Evolutionary conservation across 53 echinoderm and acorn worm genomes (phyloP).

Genomic region (Luidia sarsii): DNA sequence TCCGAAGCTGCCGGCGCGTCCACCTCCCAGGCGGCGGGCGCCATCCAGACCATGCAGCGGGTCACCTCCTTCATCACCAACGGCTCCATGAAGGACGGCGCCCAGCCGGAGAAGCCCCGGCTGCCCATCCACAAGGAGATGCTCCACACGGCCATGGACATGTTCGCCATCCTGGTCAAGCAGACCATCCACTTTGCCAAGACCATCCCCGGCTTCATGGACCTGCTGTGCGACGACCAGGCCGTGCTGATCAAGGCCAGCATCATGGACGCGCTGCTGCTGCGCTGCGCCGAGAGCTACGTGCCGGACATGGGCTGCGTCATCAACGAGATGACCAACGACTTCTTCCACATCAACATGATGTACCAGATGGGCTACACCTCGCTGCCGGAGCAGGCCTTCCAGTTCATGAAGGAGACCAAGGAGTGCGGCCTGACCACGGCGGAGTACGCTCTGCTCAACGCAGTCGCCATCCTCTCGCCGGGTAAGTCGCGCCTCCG

Average conservation of each 20-base stretch:
- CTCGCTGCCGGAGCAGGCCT: slow-evolving; percentile 85
- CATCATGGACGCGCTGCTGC: slow-evolving; percentile 84
- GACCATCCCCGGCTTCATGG: slow-evolving; percentile 90
- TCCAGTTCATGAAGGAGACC: slow-evolving; percentile 94
- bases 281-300: slow-evolving; percentile 88
- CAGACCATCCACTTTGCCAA: slow-evolving; percentile 97
- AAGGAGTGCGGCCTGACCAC: slow-evolving; percentile 85
- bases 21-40: not conserved
- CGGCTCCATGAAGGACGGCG: slow-evolving; percentile 63
- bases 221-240: slow-evolving; percentile 94
- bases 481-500: slow-evolving; percentile 69
- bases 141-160: slow-evolving; percentile 95
- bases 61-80: slow-evolving; percentile 87
- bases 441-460: slow-evolving; percentile 90
- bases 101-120: slow-evolving; percentile 35
- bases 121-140: slow-evolving; percentile 86
- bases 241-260: slow-evolving; percentile 92
- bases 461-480: slow-evolving; percentile 86
- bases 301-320: slow-evolving; percentile 81
- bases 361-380: slow-evolving; percentile 94
- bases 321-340: slow-evolving; percentile 89
- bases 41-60: slow-evolving; percentile 68
- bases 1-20: not conserved
- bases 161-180: slow-evolving; percentile 94
- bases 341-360: slow-evolving; percentile 90